phyloP scores from a whole-genome alignment of 2,113 vertebrate species.

The Dermatemys mawii region DNA sequence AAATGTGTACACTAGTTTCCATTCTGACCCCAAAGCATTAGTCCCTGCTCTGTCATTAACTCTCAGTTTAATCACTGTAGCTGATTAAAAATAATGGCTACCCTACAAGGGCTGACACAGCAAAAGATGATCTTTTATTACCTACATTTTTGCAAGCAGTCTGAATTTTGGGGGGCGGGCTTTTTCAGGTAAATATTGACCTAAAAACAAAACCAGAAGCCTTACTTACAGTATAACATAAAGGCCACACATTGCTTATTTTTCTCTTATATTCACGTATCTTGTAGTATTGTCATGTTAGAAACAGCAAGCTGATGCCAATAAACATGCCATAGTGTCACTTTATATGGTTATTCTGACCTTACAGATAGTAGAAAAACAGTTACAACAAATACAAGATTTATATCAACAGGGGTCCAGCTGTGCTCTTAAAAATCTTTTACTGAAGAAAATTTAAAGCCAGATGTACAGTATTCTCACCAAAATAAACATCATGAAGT shows the following conservation, averaged over 20 bases:
- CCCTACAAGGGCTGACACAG: not conserved
- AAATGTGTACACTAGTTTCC: not conserved
- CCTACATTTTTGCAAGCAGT: constrained; percentile 43
- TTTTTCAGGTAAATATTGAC: constrained; percentile 46
- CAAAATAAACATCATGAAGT: not conserved
- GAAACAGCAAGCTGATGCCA: constrained; percentile 24
- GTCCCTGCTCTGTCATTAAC: not conserved
- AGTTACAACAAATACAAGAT: not conserved
- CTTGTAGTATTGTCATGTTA: not conserved
- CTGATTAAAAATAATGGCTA: not conserved
- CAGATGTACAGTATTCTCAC: not conserved
- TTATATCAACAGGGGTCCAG: not conserved
- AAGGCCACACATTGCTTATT: not conserved
- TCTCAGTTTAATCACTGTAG: not conserved
- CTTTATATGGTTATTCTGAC: not conserved
- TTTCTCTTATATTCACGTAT: not conserved
- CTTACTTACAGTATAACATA: not conserved
- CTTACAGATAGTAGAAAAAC: not conserved
- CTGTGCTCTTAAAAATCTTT: not conserved
- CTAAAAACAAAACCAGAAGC: constrained; percentile 36
- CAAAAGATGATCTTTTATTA: not conserved
- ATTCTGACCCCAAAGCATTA: not conserved
- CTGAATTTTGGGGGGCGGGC: not conserved
- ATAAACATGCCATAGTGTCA: not conserved
- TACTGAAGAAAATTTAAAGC: not conserved